Base-by-base conservation (phyloP, 1,140 invertebrate species). In the Polypedilum pembai region DNA sequence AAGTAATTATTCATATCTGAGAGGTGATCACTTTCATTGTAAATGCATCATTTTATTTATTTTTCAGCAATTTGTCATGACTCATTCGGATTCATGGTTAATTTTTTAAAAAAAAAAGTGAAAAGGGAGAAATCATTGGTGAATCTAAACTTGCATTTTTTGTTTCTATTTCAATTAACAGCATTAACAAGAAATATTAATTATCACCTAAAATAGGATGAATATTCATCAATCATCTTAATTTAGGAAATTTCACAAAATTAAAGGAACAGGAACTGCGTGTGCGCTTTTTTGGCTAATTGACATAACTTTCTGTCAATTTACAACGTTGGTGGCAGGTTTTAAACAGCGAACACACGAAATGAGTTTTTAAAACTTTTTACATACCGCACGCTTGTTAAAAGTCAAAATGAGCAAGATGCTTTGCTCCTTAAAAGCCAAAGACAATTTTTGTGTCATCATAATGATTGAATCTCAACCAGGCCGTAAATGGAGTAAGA, bases 301-400 rank as follows among this genome's bases (percentile, higher is more conserved):
- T 56, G 12, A 56, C 12, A n/a, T n/a, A n/a, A 56, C 45, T 56
- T 56, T 56, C 45, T 56, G 45, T 56, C 45, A 56, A 33, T 56
- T n/a, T 56, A 12, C 45, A 56, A 56, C 10, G 45, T 56, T 56
- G 45, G 45, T 56, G 45, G 45, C 45, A 1, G 12, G 4, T 56
- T 56, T 56, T 4, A 12, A 56, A 56, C 41, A 33, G 2, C 1
- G 24, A 33, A 5, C 5, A 33, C 24, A 33, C 24, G 5, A 33
- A 33, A 33, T 33, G 24, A 33, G 24, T 45, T 45, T 41, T 45
- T 15, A 15, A 8, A 8, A 45, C 41, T 12, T 33, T 33, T 4
- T 45, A 45, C 8, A 56, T 56, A 56, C 45, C 45, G 45, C 45
- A 56, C 45, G 45, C 45, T 56, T 56, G 45, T 56, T 56, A 56